A percentile compares a stretch with the other conserved stretches of the same genome.
Evolutionary conservation across 2,888 invertebrate species (phyloP).

Genomic region (Malacosoma neustria): DNA sequence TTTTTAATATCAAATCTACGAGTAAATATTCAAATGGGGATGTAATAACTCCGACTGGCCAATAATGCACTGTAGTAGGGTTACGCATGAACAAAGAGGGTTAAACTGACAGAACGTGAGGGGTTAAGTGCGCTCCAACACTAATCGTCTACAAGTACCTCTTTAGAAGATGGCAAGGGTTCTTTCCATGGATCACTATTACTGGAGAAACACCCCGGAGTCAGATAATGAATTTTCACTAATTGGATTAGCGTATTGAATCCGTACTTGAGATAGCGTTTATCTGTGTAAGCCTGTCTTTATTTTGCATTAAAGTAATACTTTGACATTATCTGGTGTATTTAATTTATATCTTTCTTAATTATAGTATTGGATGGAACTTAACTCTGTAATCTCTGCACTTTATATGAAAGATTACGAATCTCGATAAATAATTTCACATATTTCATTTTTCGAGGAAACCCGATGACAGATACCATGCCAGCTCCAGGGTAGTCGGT

Average conservation of each 20-base stretch:
- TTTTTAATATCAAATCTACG: slow-evolving; percentile 5
- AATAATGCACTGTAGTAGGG: slow-evolving; percentile 38
- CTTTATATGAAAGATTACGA: too few relatives aligned
- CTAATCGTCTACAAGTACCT: slow-evolving; percentile 58
- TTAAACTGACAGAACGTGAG: slow-evolving; percentile 39
- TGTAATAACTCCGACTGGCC: slow-evolving; percentile 32
- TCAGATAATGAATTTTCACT: slow-evolving; percentile 57
- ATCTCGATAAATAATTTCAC: too few relatives aligned
- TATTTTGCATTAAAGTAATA: background rate
- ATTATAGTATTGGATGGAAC: too few relatives aligned
- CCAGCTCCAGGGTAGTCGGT: too few relatives aligned
- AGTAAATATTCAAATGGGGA: slow-evolving; percentile 18
- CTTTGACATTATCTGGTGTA: background rate
- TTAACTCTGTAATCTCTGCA: too few relatives aligned
- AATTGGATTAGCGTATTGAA: slow-evolving; percentile 53
- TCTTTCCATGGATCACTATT: slow-evolving; percentile 59
- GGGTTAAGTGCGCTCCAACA: slow-evolving; percentile 51
- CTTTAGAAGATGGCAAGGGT: slow-evolving; percentile 52
- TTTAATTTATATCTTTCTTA: background rate
- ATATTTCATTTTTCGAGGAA: too few relatives aligned
- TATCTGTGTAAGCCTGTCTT: background rate
- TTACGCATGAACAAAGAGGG: slow-evolving; percentile 45
- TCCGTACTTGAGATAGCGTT: slow-evolving; percentile 13
- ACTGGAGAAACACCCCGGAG: slow-evolving; percentile 49
- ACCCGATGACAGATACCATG: too few relatives aligned